Evolutionary conservation across 2,113 vertebrate species (phyloP), one percentile per base, ranked within the genome.

Genomic region (Anolis sagrei): DNA sequence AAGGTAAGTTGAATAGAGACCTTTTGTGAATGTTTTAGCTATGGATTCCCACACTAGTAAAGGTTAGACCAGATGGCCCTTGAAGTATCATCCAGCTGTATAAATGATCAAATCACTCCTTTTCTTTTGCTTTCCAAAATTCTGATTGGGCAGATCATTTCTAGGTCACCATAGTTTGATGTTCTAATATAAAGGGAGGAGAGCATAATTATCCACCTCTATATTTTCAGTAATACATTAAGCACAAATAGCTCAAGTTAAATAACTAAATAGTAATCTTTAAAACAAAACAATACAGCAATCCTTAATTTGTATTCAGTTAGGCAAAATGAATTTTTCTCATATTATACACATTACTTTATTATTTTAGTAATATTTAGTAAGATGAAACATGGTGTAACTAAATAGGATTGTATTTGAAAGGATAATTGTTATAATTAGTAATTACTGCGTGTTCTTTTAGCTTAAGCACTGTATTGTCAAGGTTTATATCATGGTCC

Each of bases 151-250:
- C 75, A 88, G 84, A 34, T 81, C 16, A 8, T 36, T 75, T 34
- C 78, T 14, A 68, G 54, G 54, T 83, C 66, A 76, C 9, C 25
- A 34, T 8, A 4, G 21, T 82, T 83, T 48, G 34, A 64, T 70
- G 11, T 82, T 69, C 84, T 32, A 54, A 39, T 75, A 54, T 34
- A 1, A 5, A 36, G 2, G 64, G 5, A 10, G 23, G 79, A 68
- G 51, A 84, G 80, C 29, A 58, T 58, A 84, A 76, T 76, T 21
- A 25, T 74, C 68, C 68, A 23, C 29, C 44, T 29, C 68, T 36
- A 88, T 1, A 32, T 88, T 84, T 79, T 34, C 79, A 89, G 7
- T 11, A 74, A 73, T 21, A 83, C 82, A 69, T 89, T 11, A 92
- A 90, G 18, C 0, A 66, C 19, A 88, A 1, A 54, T n/a, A 70